Conservation (phyloP, 2,888 invertebrate species). For the Polydrusus pterygomalis region DNA sequence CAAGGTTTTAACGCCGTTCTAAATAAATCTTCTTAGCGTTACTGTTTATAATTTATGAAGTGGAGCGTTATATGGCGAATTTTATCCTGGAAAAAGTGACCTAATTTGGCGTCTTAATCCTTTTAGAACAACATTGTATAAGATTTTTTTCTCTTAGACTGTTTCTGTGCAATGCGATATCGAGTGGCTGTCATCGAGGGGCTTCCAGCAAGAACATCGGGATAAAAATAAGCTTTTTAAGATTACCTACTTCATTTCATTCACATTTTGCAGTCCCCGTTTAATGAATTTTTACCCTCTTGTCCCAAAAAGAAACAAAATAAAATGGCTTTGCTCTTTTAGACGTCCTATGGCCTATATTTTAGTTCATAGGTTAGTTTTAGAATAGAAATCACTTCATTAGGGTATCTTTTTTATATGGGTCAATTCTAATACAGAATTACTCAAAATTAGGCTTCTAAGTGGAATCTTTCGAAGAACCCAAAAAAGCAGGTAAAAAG, state of each 20-base stretch:
- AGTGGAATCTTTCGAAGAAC: not conserved
- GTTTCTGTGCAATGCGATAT: slow-evolving; percentile 27
- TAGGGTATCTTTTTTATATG: slow-evolving; percentile 13
- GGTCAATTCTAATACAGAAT: slow-evolving; percentile 20
- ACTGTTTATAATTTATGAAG: no score
- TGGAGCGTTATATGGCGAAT: no score
- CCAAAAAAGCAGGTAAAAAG: slow-evolving; percentile 1
- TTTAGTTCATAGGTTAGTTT: slow-evolving; percentile 25
- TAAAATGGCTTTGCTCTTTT: slow-evolving; percentile 29
- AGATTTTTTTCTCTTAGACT: not conserved
- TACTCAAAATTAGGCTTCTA: slow-evolving; percentile 18
- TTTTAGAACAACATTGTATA: not conserved
- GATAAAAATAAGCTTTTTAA: slow-evolving; percentile 41
- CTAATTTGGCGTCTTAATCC: not conserved
- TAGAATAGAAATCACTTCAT: slow-evolving; percentile 25
- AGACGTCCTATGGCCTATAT: slow-evolving; percentile 22
- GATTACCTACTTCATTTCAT: slow-evolving; percentile 41
- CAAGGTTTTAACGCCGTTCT: no score
- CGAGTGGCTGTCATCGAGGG: slow-evolving; percentile 28
- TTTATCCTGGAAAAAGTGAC: not conserved
- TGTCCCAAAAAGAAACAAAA: slow-evolving; percentile 31
- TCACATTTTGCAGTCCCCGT: slow-evolving; percentile 30
- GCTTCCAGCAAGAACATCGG: slow-evolving; percentile 24
- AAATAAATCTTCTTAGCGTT: no score
- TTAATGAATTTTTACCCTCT: slow-evolving; percentile 40